Base-by-base conservation (phyloP, 1,140 invertebrate species). In the Chironomus tepperi region DNA sequence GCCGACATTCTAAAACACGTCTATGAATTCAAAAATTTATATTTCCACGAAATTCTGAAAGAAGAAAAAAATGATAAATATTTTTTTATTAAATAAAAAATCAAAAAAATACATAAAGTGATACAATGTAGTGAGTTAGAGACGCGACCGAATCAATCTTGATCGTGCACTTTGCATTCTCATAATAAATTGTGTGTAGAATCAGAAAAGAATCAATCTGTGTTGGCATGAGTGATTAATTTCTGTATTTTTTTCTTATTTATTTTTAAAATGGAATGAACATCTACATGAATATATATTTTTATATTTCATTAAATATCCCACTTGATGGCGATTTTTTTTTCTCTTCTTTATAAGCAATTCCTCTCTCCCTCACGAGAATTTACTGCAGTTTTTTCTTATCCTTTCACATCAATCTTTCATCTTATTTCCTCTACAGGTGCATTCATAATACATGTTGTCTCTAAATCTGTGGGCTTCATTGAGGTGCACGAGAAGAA, bases 331-430 rank as follows among this genome's bases (percentile, higher is more conserved):
- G 47, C 47, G 47, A 12, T n/a, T 57, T 15, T 12, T n/a, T 8
- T 15, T n/a, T 15, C 1, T 47, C n/a, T 57, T 57, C n/a, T n/a
- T n/a, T 57, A 57, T 12, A 15, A n/a, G 12, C 15, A 9, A 5
- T 57, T 57, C 5, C n/a, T 57, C 12, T 57, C 9, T 10, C 47
- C n/a, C 3, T 57, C n/a, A 15, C 47, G n/a, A n/a, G n/a, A 34
- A 34, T 34, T 34, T 57, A n/a, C 47, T 57, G 47, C 47, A 57
- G 47, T 57, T 15, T 57, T 57, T 57, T 57, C 47, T 57, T 57
- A 57, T 57, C 47, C 47, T n/a, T 57, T 57, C 47, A n/a, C n/a
- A n/a, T 57, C 47, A 57, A 57, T 57, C 47, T 57, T 57, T 57
- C 47, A 57, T 57, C 47, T 57, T 57, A 57, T 57, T 57, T 57